Conservation (phyloP, 2,797 vertebrate species). For the Danionella dracula region DNA sequence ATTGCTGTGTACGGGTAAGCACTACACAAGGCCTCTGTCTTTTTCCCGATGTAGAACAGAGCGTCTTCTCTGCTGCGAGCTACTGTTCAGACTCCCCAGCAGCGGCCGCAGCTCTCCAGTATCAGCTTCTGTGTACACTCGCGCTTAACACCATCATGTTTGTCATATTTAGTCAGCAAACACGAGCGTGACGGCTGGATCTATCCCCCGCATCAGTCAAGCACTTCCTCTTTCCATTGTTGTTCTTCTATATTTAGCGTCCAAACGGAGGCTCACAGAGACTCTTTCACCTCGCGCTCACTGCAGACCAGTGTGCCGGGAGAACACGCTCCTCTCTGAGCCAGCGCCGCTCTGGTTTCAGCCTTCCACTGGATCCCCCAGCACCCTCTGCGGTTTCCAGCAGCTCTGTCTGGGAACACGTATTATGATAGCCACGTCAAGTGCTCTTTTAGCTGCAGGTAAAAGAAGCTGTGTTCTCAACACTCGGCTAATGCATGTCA, state of each 20-base stretch:
- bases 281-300: constrained; percentile 63
- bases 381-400: constrained; percentile 42
- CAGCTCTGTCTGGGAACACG: constrained; percentile 33
- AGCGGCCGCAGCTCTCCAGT: background rate
- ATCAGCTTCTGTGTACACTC: background rate
- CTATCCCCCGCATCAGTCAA: constrained; percentile 5
- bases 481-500: constrained; percentile 12
- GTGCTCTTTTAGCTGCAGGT: constrained; percentile 33
- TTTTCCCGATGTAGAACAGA: too few relatives aligned
- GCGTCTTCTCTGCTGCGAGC: background rate
- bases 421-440: constrained; percentile 44
- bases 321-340: constrained; percentile 56
- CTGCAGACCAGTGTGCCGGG: constrained; percentile 69
- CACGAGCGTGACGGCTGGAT: constrained; percentile 8
- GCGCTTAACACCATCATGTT: background rate
- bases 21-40: too few relatives aligned
- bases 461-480: constrained; percentile 42
- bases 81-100: background rate
- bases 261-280: constrained; percentile 53
- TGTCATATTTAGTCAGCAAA: constrained; percentile 2
- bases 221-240: constrained; percentile 60
- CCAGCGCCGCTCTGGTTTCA: constrained; percentile 49
- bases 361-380: constrained; percentile 19
- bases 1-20: too few relatives aligned
- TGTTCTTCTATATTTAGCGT: constrained; percentile 68